A percentile compares a stretch with the other conserved stretches of the same genome.
These are phyloP conservation scores for Prionailurus viverrinus DNA, from an alignment of 2,113 vertebrate species.

Conservation along the genomic window DNA sequence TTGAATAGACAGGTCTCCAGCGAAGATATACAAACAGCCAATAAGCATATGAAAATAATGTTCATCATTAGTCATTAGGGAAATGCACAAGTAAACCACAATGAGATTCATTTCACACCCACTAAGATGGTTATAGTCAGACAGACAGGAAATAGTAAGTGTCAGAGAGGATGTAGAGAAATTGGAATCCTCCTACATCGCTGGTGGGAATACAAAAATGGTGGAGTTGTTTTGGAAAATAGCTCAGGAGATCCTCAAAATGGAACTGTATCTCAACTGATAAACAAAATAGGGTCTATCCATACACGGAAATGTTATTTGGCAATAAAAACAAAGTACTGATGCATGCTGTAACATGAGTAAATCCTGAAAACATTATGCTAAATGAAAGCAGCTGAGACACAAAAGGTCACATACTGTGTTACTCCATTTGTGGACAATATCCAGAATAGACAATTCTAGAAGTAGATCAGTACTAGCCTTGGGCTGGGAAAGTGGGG, in stretches of 20 bases:
- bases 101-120: not conserved
- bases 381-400: constrained; percentile 41
- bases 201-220: not conserved
- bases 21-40: not conserved
- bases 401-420: not conserved
- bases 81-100: not conserved
- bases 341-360: not conserved
- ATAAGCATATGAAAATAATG: not conserved
- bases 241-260: constrained; percentile 27
- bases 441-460: not conserved
- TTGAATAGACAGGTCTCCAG: not conserved
- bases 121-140: not conserved
- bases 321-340: constrained; percentile 1
- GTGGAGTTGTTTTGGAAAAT: constrained; percentile 35
- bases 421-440: not conserved
- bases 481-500: not conserved
- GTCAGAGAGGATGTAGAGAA: not conserved
- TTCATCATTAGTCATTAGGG: not conserved
- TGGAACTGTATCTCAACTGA: not conserved
- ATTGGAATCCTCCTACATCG: not conserved
- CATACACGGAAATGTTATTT: not conserved
- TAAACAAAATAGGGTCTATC: not conserved
- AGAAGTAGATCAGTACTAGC: not conserved
- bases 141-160: not conserved
- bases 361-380: not conserved